These are phyloP conservation scores for Patella depressa DNA, from an alignment of 2,888 invertebrate species.

Conservation along the genomic window DNA sequence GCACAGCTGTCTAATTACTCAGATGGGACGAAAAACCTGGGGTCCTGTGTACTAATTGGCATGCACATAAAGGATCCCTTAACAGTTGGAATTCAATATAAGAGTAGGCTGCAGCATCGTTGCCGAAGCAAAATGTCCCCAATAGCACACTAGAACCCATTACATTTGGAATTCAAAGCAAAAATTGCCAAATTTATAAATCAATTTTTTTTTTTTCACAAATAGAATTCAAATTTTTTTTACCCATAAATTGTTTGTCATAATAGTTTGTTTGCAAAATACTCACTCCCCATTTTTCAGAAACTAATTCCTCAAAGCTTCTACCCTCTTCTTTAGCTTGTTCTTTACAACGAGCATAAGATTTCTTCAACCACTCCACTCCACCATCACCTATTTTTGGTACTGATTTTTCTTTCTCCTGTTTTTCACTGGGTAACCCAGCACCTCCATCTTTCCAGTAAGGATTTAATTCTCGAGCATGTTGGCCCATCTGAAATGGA, in stretches of 20 bases:
- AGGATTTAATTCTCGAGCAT: constrained; percentile 87
- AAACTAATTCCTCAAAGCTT: constrained; percentile 75
- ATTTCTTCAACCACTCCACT: constrained; percentile 74
- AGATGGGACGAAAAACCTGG: no score
- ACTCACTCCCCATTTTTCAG: constrained; percentile 75
- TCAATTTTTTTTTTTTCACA: background rate
- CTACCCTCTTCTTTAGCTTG: constrained; percentile 75
- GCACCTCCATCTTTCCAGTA: constrained; percentile 92
- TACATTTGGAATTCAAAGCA: constrained; percentile 38
- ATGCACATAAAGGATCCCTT: no score
- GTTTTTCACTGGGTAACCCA: constrained; percentile 79
- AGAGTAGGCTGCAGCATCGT: no score
- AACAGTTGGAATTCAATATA: no score
- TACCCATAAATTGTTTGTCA: background rate
- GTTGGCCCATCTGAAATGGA: constrained; percentile 77
- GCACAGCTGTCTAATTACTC: no score
- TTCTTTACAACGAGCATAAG: constrained; percentile 75
- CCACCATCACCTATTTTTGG: constrained; percentile 74
- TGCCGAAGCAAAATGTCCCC: no score
- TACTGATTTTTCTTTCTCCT: constrained; percentile 31
- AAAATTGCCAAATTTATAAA: background rate
- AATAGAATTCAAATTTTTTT: background rate
- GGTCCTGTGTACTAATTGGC: no score
- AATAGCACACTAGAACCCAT: constrained; percentile 67
- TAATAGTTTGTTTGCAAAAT: background rate